Base-by-base conservation (phyloP, 2,888 invertebrate genomes). In the Argynnis bischoffii region DNA sequence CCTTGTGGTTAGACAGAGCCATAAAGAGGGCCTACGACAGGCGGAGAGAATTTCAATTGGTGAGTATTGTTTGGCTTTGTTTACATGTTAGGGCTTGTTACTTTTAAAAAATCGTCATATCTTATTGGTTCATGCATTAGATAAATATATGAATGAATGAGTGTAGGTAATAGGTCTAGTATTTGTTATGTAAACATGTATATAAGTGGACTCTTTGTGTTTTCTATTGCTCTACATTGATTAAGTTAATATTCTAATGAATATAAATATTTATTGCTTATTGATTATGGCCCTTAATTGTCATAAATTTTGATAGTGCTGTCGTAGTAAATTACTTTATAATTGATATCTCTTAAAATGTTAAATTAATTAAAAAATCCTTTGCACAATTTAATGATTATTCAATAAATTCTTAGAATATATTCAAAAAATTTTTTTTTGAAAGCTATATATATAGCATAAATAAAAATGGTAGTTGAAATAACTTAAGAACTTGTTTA, bases 11-110 rank as follows among this genome's bases (percentile, higher is more conserved):
- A 78, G 99, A 99, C 93, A 93, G 95, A 71, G 98, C 98, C 72
- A 98, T 99, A 79, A 95, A 95, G 84, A 95, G 96, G 82, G 98
- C 99, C 15, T 99, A 96, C 85, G 98, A 98, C 83, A 94, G 99
- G 81, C 94, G 99, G 92, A 95, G 98, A 93, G 98, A 99, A 93
- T 99, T 98, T 94, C 99, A 99, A 94, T 94, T 99, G 95, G 98
- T 99, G 93, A 95, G 92, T 90, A 74, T 76, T 74, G 75, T 78
- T 67, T 77, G 68, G 73, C 64, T 59, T 72, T 79, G 71, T 77
- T 82, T 81, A 74, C 68, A 70, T 75, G 81, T 82, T 50, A 53
- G 61, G 61, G 21, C 26, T 59, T 59, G 59, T 48, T 59, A 59
- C 59, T 48, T 26, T 47, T 16, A 26, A 16, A 48, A 84, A 84